Conservation (phyloP, 1,140 invertebrate species). For the Rhizoglyphus robini region DNA sequence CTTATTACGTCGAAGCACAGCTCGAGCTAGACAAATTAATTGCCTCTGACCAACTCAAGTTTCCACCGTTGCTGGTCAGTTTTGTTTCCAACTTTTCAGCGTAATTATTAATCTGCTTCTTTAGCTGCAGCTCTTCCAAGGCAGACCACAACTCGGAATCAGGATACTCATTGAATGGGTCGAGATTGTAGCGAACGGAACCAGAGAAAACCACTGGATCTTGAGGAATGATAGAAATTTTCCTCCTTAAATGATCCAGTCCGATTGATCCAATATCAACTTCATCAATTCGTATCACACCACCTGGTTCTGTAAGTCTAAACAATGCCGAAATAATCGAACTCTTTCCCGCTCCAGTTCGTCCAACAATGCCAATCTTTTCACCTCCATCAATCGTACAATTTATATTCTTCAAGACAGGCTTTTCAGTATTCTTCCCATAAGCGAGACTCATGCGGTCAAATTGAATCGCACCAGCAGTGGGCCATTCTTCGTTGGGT, state of each 20-base stretch:
- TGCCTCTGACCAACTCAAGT: too few species aligned
- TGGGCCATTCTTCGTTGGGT: slow-evolving; percentile 58
- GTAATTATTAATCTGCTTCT: too few species aligned
- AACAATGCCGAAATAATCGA: slow-evolving; percentile 44
- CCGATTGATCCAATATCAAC: slow-evolving; percentile 36
- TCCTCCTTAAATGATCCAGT: slow-evolving; percentile 35
- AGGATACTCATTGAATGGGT: slow-evolving; percentile 44
- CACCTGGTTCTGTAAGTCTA: slow-evolving; percentile 35
- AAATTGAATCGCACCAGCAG: slow-evolving; percentile 52
- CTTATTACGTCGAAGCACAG: too few species aligned
- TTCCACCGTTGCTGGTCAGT: too few species aligned
- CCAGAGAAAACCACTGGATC: too few species aligned
- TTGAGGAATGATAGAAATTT: slow-evolving; percentile 55
- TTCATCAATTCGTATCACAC: slow-evolving; percentile 38
- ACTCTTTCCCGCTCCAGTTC: slow-evolving; percentile 43
- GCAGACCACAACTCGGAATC: too few species aligned
- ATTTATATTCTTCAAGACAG: too few species aligned
- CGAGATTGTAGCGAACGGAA: slow-evolving; percentile 46
- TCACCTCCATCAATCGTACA: slow-evolving; percentile 40
- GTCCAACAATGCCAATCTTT: too few species aligned
- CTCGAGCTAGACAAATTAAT: too few species aligned
- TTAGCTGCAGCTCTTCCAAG: too few species aligned
- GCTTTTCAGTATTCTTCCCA: too few species aligned
- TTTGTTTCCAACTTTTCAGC: too few species aligned
- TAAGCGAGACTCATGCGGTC: slow-evolving; percentile 51